phyloP scores from a whole-genome alignment of 2,797 vertebrate species.

The Smutsia temminckii region DNA sequence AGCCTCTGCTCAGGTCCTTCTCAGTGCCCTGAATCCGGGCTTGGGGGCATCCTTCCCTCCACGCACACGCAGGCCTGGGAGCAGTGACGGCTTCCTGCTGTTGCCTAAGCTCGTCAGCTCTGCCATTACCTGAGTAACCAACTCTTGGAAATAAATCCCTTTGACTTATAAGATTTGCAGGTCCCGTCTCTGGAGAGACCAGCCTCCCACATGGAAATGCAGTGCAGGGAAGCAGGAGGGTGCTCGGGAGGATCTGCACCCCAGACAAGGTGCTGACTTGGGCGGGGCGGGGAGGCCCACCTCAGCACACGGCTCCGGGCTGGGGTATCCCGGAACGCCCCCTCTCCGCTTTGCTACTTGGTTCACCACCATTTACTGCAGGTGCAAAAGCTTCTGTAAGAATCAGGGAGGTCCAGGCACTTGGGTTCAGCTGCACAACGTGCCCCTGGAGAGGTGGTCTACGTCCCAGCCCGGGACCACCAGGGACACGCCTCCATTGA shows the following conservation, averaged over 20 bases:
- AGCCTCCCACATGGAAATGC: background rate
- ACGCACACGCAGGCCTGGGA: no score
- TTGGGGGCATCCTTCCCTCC: background rate
- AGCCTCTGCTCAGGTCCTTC: background rate
- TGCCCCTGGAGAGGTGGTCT: background rate
- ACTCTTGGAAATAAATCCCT: background rate
- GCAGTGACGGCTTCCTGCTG: background rate
- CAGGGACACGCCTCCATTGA: background rate
- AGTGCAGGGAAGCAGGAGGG: background rate
- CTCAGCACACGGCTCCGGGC: background rate
- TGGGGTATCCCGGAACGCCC: background rate
- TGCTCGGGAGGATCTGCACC: background rate
- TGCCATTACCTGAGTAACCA: background rate
- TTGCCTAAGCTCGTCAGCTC: background rate
- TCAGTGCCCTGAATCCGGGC: fast-evolving
- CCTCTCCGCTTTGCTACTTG: no score
- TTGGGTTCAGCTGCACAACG: background rate
- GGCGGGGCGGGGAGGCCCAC: background rate
- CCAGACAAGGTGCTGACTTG: background rate
- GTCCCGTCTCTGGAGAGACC: fast-evolving
- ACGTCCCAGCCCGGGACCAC: background rate
- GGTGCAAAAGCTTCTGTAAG: background rate
- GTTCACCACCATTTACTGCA: fast-evolving
- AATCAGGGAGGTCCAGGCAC: background rate
- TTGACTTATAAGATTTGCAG: background rate